Conservation (phyloP, 2,113 vertebrate genomes). For the Holacanthus passer region DNA sequence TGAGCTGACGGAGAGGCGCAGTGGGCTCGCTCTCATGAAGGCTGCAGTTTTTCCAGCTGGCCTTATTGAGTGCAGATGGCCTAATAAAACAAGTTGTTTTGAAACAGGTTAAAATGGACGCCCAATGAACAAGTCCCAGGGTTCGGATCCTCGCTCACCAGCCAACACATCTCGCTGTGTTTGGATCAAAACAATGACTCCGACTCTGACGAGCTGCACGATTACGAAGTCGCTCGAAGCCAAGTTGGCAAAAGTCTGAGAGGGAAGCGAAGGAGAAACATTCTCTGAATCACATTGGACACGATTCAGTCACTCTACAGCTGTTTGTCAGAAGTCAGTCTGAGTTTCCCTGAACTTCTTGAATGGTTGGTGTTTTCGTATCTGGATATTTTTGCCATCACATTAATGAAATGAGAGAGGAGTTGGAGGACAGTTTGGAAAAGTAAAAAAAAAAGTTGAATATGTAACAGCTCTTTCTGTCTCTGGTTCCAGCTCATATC, state of each 20-base stretch:
- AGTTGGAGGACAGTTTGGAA: not conserved
- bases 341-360: not conserved
- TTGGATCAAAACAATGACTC: conserved; percentile 13
- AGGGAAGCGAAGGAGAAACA: not conserved
- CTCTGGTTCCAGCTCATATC: conserved; percentile 31
- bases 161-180: conserved; percentile 10
- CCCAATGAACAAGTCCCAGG: conserved; percentile 8
- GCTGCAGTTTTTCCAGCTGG: conserved; percentile 54
- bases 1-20: conserved; percentile 20
- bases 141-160: conserved; percentile 13
- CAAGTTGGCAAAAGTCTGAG: not conserved
- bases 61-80: conserved; percentile 60
- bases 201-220: not conserved
- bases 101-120: conserved; percentile 54
- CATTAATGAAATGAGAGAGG: not conserved
- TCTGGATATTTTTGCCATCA: not conserved
- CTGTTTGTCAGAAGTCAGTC: not conserved
- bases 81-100: conserved; percentile 63
- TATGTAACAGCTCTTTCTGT: not conserved
- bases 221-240: not conserved
- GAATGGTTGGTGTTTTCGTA: not conserved
- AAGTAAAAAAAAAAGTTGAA: not conserved
- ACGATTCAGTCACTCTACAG: not conserved
- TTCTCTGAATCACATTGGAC: not conserved
- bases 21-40: conserved; percentile 35